Evolutionary conservation across 2,888 invertebrate species (phyloP), one percentile per base, ranked within the genome.

Genomic region (Andrena praecox): DNA sequence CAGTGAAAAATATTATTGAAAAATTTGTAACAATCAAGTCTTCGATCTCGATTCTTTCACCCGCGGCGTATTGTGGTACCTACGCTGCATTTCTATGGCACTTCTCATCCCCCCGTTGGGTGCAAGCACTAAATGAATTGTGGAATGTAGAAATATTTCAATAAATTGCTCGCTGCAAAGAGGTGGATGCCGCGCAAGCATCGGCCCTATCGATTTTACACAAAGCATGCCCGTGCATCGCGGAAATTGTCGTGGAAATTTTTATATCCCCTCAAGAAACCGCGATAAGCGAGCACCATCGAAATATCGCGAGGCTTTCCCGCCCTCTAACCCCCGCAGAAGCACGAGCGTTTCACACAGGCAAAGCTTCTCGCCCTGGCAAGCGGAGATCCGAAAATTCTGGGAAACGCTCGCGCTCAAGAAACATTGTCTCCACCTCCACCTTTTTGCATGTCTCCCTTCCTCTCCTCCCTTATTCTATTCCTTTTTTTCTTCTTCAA

Each of bases 211-310:
- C 68, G 73, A 68, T 54, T 72, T 80, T 64, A 42, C 50, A 8
- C 56, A 72, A 56, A 63, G 62, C 63, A 68, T 56, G 72, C 80
- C 68, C 80, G 20, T 79, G 80, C 72, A 73, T 52, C 35, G 20
- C 12, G 73, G 72, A 73, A 81, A 81, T 80, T 69, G 68, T 59
- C 35, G 56, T 50, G 73, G 59, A 74, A 66, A 80, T 59, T 66
- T 64, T 60, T 52, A 12, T 59, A 80, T 69, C 27, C 71, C 27
- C 64, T 29, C 27, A 16, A 56, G 54, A 35, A 52, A n/a, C 42
- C 24, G 29, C 48, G 63, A 68, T 63, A 76, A 76, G 52, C 77
- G 77, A 8, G 63, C 33, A 27, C 56, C 27, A 56, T 56, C 60
- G 60, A 24, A 12, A 48, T 31, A 70, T 70, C 60, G 76, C 31